These are phyloP conservation scores for Fopius arisanus DNA, from an alignment of 1,140 invertebrate genomes.

Conservation along the genomic window DNA sequence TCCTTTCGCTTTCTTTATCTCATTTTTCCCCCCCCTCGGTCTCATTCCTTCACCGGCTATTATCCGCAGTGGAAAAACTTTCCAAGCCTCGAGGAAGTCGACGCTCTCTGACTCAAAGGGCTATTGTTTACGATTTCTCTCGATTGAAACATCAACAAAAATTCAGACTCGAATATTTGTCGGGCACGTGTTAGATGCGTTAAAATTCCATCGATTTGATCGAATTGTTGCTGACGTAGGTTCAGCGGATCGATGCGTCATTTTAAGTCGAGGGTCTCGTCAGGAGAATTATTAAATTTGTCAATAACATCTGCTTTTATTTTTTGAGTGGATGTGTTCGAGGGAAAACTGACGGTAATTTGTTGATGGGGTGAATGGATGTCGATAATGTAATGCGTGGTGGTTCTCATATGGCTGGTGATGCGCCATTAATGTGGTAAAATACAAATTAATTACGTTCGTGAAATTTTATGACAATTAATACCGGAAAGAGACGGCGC, in stretches of 20 bases:
- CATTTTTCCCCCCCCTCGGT: not conserved
- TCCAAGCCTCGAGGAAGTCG: not conserved
- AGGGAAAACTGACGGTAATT: no score
- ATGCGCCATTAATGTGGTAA: not conserved
- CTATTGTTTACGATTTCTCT: not conserved
- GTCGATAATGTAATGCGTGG: not conserved
- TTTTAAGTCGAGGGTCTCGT: no score
- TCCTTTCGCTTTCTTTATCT: constrained; percentile 8
- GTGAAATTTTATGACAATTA: not conserved
- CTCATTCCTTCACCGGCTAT: not conserved
- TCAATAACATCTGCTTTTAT: no score
- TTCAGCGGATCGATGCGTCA: no score
- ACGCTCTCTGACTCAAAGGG: not conserved
- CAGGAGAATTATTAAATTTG: no score
- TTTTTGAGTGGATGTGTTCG: no score
- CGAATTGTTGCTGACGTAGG: no score
- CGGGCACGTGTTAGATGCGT: not conserved
- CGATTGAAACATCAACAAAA: not conserved
- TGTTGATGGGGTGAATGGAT: not conserved
- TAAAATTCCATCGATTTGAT: not conserved
- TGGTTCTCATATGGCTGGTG: not conserved
- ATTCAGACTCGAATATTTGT: not conserved
- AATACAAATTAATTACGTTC: not conserved
- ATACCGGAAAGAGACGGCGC: not conserved
- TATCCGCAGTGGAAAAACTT: not conserved